A percentile compares a stretch with the other conserved stretches of the same genome.
Conservation (phyloP, 2,888 invertebrate species). For the Xanthorhoe designata region DNA sequence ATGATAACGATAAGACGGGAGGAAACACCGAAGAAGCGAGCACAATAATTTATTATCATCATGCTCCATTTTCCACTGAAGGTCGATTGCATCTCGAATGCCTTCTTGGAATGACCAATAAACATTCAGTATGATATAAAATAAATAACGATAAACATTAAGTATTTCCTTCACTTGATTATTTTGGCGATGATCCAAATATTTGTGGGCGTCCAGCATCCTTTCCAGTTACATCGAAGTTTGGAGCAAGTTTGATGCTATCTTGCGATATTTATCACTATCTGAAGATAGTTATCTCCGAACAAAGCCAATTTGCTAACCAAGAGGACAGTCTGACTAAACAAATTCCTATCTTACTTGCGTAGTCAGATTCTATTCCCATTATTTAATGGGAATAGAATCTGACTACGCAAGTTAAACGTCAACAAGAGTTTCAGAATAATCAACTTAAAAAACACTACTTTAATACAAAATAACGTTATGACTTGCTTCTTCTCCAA, state of each 20-base stretch:
- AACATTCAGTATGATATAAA: constrained; percentile 62
- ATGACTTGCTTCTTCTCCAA: constrained; percentile 36
- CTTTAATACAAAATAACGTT: constrained; percentile 31
- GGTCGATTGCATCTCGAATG: constrained; percentile 63
- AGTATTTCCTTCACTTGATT: constrained; percentile 69
- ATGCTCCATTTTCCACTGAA: constrained; percentile 59
- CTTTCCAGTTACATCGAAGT: constrained; percentile 54
- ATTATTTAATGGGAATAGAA: background rate
- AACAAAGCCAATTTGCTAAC: constrained; percentile 16
- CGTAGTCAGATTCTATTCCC: no score
- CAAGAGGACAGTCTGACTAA: constrained; percentile 1
- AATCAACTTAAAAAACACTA: constrained; percentile 35
- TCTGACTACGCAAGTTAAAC: background rate
- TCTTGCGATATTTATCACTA: constrained; percentile 55
- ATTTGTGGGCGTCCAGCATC: constrained; percentile 58
- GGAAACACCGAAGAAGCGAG: constrained; percentile 36
- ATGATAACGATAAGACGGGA: constrained; percentile 36
- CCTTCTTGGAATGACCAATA: constrained; percentile 62
- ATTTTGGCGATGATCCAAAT: constrained; percentile 76
- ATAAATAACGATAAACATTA: constrained; percentile 66
- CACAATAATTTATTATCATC: constrained; percentile 48
- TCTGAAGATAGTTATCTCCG: constrained; percentile 31
- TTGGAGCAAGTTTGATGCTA: constrained; percentile 57
- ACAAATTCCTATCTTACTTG: constrained; percentile 18
- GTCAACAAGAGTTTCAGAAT: constrained; percentile 4